A percentile compares a stretch with the other conserved stretches of the same genome.
These are phyloP conservation scores for Eclectus roratus DNA, from an alignment of 2,113 vertebrate genomes.

Conservation along the genomic window DNA sequence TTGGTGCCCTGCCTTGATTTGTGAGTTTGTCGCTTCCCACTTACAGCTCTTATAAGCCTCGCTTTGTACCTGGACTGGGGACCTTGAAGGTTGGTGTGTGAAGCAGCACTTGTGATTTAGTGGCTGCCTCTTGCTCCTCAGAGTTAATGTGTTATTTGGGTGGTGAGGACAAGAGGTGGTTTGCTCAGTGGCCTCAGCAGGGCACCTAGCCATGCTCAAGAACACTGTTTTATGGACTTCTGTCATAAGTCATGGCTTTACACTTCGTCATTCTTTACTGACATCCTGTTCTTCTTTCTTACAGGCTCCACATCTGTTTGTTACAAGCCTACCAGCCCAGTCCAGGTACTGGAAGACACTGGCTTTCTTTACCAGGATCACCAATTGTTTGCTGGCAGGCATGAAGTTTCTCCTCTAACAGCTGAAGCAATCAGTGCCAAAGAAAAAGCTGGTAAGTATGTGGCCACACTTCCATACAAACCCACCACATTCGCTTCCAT, in stretches of 20 bases:
- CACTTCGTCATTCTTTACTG: not conserved
- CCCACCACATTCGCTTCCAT: no score
- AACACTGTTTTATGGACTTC: not conserved
- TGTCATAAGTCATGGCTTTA: not conserved
- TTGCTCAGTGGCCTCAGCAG: not conserved
- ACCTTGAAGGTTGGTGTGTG: not conserved
- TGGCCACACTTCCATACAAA: not conserved
- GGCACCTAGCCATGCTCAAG: not conserved
- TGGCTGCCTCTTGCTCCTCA: not conserved
- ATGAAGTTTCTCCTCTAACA: conserved; percentile 64
- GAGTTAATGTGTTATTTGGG: not conserved
- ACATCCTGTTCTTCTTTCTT: not conserved
- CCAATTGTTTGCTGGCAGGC: conserved; percentile 65
- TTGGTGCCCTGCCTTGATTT: not conserved
- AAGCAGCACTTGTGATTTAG: not conserved
- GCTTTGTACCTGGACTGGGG: not conserved
- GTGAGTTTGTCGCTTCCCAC: not conserved
- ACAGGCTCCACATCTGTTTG: conserved; percentile 68
- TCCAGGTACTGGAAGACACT: conserved; percentile 68
- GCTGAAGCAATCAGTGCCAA: conserved; percentile 56
- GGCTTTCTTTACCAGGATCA: conserved; percentile 70
- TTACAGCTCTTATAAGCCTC: not conserved
- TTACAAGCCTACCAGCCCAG: conserved; percentile 66
- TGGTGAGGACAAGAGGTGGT: not conserved
- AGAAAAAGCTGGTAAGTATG: conserved; percentile 73